Conservation (phyloP, 2,113 vertebrate genomes). For the Miniopterus natalensis region DNA sequence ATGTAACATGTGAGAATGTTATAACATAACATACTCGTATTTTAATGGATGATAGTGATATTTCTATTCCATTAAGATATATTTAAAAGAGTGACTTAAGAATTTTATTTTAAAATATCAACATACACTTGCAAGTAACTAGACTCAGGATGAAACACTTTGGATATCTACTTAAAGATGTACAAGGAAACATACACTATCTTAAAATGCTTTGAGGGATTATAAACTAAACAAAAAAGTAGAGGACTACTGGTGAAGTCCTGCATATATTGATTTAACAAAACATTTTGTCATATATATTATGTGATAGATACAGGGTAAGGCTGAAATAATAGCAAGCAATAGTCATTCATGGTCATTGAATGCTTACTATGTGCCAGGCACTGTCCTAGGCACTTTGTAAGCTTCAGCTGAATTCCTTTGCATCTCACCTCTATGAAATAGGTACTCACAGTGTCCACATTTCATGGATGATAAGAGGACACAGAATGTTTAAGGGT, state of each 20-base stretch:
- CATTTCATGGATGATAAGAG: background rate
- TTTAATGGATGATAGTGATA: background rate
- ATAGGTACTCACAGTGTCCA: background rate
- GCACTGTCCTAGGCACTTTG: background rate
- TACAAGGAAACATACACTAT: constrained; percentile 1
- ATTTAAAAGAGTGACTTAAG: background rate
- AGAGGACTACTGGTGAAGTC: background rate
- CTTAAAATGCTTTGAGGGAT: background rate
- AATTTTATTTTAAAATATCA: constrained; percentile 23
- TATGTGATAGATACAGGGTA: background rate
- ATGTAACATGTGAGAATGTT: background rate
- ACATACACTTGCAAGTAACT: background rate
- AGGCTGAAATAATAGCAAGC: background rate
- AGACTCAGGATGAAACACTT: background rate
- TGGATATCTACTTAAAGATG: background rate
- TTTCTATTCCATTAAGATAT: background rate
- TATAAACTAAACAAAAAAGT: background rate
- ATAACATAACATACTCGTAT: background rate
- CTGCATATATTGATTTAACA: background rate
- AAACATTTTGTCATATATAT: constrained; percentile 19
- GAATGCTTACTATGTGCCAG: background rate
- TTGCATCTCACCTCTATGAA: background rate
- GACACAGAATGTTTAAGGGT: background rate
- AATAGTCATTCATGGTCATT: background rate
- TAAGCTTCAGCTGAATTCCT: background rate